These are phyloP conservation scores for Ariopsis seemanni DNA, from an alignment of 2,113 vertebrate genomes.

Conservation along the genomic window DNA sequence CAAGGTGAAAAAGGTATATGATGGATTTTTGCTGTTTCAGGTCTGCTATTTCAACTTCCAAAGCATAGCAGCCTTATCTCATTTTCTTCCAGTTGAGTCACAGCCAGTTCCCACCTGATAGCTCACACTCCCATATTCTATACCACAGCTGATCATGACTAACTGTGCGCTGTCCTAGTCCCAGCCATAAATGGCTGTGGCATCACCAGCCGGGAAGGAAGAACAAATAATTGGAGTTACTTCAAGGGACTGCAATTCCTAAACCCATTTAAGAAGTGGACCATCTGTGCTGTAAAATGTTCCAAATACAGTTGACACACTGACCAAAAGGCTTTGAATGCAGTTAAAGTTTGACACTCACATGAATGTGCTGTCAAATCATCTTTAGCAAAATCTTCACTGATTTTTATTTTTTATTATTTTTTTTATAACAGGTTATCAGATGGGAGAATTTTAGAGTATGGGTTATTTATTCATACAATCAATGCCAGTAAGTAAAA, in stretches of 20 bases:
- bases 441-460: background rate
- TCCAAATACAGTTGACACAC: constrained; percentile 8
- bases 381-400: background rate
- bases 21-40: background rate
- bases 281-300: constrained; percentile 12
- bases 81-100: background rate
- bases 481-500: background rate
- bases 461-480: background rate
- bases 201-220: background rate
- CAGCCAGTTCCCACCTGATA: background rate
- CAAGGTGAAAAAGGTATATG: background rate
- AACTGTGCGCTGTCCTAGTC: background rate
- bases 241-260: background rate
- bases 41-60: background rate
- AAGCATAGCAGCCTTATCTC: background rate
- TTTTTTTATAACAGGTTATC: background rate
- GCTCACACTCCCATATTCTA: too few species aligned
- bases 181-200: background rate
- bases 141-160: background rate
- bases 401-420: background rate
- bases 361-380: background rate
- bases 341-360: background rate
- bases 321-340: constrained; percentile 1
- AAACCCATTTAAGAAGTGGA: background rate
- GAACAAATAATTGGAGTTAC: background rate